A percentile compares a stretch with the other conserved stretches of the same genome.
phyloP scores from a whole-genome alignment of 2,797 vertebrate genomes.

The Micrastur ruficollis region DNA sequence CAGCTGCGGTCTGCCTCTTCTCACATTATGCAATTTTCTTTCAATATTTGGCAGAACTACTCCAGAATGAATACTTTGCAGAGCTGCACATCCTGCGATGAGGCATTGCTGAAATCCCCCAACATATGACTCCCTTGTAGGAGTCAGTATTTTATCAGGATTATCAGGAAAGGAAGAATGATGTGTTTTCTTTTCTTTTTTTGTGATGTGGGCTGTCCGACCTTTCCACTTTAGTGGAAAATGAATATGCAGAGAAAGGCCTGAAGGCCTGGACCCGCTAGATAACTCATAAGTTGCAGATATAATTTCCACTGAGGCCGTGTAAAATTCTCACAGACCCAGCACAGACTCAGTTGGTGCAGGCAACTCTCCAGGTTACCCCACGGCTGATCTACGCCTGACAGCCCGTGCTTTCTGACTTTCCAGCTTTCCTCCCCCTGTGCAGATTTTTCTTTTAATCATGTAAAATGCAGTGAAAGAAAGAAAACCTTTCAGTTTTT shows the following conservation, averaged over 20 bases:
- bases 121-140: not conserved
- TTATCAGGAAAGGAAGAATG: not conserved
- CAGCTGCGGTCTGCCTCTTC: not conserved
- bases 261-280: not conserved
- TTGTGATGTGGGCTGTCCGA: not conserved
- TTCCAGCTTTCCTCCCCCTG: not conserved
- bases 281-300: not conserved
- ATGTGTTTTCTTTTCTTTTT: not conserved
- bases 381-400: rapidly evolving
- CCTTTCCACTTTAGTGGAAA: not conserved
- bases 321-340: not conserved
- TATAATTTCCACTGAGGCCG: not conserved
- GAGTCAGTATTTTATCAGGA: not conserved
- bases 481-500: not conserved
- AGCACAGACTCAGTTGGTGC: not conserved
- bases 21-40: not conserved
- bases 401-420: not conserved
- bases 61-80: not conserved
- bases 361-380: not conserved
- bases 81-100: not conserved
- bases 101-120: not conserved
- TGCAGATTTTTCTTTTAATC: not conserved
- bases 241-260: not conserved
- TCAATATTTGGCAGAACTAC: not conserved
- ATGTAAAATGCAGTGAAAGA: not conserved